These are phyloP conservation scores for Hemitrygon akajei DNA, from an alignment of 2,797 vertebrate species.

Conservation along the genomic window DNA sequence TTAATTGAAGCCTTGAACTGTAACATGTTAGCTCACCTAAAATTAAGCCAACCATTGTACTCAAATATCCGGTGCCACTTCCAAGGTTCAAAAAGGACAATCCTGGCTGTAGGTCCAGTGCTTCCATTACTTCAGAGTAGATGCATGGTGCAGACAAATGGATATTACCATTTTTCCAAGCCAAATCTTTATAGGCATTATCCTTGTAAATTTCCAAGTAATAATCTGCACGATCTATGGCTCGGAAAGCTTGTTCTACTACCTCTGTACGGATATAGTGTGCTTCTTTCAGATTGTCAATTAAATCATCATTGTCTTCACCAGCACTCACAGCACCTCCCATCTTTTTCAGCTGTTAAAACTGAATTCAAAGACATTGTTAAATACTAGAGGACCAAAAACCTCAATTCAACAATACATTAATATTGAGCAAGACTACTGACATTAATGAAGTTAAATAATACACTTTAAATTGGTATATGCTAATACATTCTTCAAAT, in stretches of 20 bases:
- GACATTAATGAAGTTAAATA: background rate
- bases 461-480: background rate
- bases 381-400: background rate
- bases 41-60: slow-evolving; percentile 96
- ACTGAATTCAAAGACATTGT: slow-evolving; percentile 8
- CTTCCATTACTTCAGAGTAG: slow-evolving; percentile 98
- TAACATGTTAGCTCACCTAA: slow-evolving; percentile 63
- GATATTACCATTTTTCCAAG: slow-evolving; percentile 93
- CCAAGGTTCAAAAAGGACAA: slow-evolving; percentile 92
- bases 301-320: slow-evolving; percentile 91
- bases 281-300: slow-evolving; percentile 91
- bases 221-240: slow-evolving; percentile 87
- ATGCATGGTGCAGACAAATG: slow-evolving; percentile 93
- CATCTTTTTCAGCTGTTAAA: slow-evolving; percentile 61
- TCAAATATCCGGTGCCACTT: slow-evolving; percentile 93
- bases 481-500: background rate
- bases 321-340: slow-evolving; percentile 93
- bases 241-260: slow-evolving; percentile 87
- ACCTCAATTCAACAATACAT: background rate
- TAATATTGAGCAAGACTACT: background rate
- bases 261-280: slow-evolving; percentile 87
- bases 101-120: slow-evolving; percentile 84
- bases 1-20: background rate
- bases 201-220: slow-evolving; percentile 91
- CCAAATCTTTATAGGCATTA: slow-evolving; percentile 91